Evolutionary conservation across 2,888 invertebrate genomes (phyloP).

Genomic region (Sialis fuliginosa): DNA sequence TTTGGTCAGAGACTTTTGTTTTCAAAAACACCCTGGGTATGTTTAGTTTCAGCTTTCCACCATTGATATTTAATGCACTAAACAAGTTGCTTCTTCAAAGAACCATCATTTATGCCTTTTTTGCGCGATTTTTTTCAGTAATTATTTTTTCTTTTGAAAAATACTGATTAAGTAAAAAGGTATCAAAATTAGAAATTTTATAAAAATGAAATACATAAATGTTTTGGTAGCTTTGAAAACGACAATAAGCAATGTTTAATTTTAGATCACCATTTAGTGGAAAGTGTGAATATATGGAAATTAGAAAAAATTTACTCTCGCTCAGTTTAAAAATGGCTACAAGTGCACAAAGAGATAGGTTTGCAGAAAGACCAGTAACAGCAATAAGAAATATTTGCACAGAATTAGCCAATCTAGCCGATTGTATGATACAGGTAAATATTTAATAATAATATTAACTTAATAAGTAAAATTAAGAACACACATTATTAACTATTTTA

Average conservation of each 20-base stretch:
- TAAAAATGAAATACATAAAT: no score
- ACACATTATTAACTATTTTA: no score
- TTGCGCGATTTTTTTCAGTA: neutral
- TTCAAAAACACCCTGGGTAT: no score
- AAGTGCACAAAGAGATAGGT: constrained; percentile 77
- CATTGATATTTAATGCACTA: no score
- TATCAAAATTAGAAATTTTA: no score
- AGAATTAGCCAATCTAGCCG: constrained; percentile 59
- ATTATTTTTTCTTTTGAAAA: no score
- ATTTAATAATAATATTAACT: constrained; percentile 35
- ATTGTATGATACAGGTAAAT: constrained; percentile 66
- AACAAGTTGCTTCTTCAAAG: neutral
- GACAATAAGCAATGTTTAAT: no score
- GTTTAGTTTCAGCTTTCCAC: no score
- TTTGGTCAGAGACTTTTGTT: no score
- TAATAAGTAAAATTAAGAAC: no score
- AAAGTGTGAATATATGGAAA: constrained; percentile 49
- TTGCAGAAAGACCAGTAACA: constrained; percentile 71
- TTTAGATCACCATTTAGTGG: constrained; percentile 38
- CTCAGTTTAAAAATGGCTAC: constrained; percentile 76
- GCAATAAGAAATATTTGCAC: constrained; percentile 56
- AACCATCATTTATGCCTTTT: neutral
- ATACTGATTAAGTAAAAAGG: no score
- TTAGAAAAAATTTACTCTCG: constrained; percentile 53
- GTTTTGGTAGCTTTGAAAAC: no score